A percentile compares a stretch with the other conserved stretches of the same genome.
These are phyloP conservation scores for Phortica variegata DNA, from an alignment of 1,140 invertebrate species.

Conservation along the genomic window DNA sequence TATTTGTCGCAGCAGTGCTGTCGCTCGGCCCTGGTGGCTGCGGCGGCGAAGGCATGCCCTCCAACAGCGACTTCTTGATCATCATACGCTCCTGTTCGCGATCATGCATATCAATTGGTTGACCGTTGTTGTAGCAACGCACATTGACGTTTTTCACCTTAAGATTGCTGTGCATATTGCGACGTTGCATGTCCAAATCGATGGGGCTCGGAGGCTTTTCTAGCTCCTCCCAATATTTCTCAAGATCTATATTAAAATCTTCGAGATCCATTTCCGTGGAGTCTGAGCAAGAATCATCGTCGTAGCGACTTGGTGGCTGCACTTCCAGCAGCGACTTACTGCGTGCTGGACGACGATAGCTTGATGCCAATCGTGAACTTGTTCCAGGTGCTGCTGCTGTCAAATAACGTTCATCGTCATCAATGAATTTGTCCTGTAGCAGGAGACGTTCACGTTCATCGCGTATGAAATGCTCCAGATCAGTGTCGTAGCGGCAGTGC, in stretches of 20 bases:
- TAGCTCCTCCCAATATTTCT: conserved; percentile 56
- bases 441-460: conserved; percentile 47
- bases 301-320: conserved; percentile 43
- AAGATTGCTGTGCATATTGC: conserved; percentile 53
- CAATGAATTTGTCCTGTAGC: conserved; percentile 53
- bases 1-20: conserved; percentile 26
- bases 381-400: conserved; percentile 15
- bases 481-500: conserved; percentile 54
- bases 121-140: conserved; percentile 52
- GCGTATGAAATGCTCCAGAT: conserved; percentile 52
- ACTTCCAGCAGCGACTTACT: conserved; percentile 54
- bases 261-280: conserved; percentile 54
- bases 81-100: conserved; percentile 52
- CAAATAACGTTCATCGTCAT: conserved; percentile 52
- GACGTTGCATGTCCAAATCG: conserved; percentile 51
- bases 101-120: conserved; percentile 53
- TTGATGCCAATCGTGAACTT: conserved; percentile 8
- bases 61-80: conserved; percentile 52
- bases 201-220: conserved; percentile 54
- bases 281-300: conserved; percentile 54
- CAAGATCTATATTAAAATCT: conserved; percentile 55
- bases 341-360: conserved; percentile 37
- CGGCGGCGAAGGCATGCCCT: conserved; percentile 52
- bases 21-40: conserved; percentile 39
- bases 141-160: conserved; percentile 55